Percentiles rank a stretch among this genome's conserved stretches.
phyloP scores from a whole-genome alignment of 2,888 invertebrate species.

The Bombylius discolor region DNA sequence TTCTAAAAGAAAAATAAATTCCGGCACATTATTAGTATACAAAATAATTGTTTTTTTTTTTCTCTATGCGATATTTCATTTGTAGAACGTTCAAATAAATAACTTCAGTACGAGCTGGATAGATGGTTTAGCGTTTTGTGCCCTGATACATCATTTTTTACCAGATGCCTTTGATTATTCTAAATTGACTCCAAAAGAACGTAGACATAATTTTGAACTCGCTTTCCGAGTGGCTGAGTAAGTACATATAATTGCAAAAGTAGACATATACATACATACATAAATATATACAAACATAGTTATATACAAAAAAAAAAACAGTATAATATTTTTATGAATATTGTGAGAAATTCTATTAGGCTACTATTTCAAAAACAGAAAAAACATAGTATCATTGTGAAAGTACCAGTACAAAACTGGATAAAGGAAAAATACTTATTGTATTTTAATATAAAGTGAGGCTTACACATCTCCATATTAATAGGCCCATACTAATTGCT shows the following conservation, averaged over 20 bases:
- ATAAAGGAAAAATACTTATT: too few relatives aligned
- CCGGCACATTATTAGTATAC: not conserved
- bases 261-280: too few relatives aligned
- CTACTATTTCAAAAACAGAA: too few relatives aligned
- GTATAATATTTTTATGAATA: too few relatives aligned
- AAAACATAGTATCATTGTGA: too few relatives aligned
- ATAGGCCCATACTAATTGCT: too few relatives aligned
- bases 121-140: conserved; percentile 98
- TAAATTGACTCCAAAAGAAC: conserved; percentile 72
- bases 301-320: too few relatives aligned
- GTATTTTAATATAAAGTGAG: too few relatives aligned
- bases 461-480: too few relatives aligned
- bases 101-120: conserved; percentile 99
- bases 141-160: conserved; percentile 94
- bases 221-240: conserved; percentile 98
- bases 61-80: conserved; percentile 12
- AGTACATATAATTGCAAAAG: conserved; percentile 37
- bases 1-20: not conserved
- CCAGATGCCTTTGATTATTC: conserved; percentile 95
- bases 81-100: conserved; percentile 89
- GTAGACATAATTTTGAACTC: conserved; percentile 90
- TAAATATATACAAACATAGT: too few relatives aligned
- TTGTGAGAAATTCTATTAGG: too few relatives aligned
- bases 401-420: too few relatives aligned
- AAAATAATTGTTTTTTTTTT: not conserved